Evolutionary conservation across 2,888 invertebrate genomes (phyloP), one percentile per base, ranked within the genome.

Genomic region (Hirtodrosophila histrioides): DNA sequence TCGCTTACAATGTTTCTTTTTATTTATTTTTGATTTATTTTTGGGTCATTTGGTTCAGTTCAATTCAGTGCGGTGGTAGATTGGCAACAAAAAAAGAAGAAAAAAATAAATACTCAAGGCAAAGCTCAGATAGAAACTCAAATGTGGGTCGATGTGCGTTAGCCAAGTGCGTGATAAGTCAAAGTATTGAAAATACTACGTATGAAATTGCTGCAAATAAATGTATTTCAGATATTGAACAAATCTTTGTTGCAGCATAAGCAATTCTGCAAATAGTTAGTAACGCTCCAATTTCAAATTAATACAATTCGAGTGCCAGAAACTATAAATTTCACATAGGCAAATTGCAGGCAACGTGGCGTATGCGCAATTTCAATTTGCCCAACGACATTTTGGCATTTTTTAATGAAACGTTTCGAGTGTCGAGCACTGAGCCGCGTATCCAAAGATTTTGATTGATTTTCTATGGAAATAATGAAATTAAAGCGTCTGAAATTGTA

Each of bases 101-200:
- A 56, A 17, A 41, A 36, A 53, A 51, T n/a, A n/a, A n/a, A n/a
- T n/a, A 51, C 45, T 46, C 68, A 71, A 72, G 69, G 69, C 64
- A 40, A 75, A 45, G 66, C 31, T 12, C 8, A 50, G 66, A 57
- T 66, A 60, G 12, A 51, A 62, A 56, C 58, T 45, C 36, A 60
- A 54, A 71, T 67, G 61, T 69, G 77, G 84, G 77, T 70, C 74
- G 81, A 69, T 43, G 67, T 67, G 73, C 73, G 80, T 67, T 67
- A 31, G 40, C 29, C 39, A 45, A 3, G 45, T 66, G 66, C 58
- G 54, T 72, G 65, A 82, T 75, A 60, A 73, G 65, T 60, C 64
- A 60, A 17, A 17, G 17, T 17, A 17, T 17, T 17, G 17, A 17
- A 17, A 17, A 17, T 17, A 2, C 17, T 17, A 17, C 17, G 17